These are phyloP conservation scores for Littorina saxatilis DNA, from an alignment of 1,140 invertebrate genomes.

Conservation along the genomic window DNA sequence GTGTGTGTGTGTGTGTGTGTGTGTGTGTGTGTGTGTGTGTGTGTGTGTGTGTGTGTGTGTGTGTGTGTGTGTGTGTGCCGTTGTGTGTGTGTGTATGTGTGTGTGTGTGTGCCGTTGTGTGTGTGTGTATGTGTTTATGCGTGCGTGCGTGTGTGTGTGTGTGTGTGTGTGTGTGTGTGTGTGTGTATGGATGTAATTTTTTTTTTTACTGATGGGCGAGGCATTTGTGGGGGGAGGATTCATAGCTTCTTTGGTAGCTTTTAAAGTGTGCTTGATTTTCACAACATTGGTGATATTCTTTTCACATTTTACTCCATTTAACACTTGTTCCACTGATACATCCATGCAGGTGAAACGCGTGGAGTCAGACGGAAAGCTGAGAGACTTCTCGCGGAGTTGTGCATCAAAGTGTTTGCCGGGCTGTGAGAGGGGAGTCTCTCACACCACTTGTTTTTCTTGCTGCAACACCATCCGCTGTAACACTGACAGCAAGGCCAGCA, in stretches of 20 bases:
- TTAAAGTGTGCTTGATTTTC: too few relatives aligned
- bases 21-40: constrained; percentile 17
- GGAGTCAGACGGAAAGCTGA: constrained; percentile 13
- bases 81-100: constrained; percentile 17
- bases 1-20: background rate
- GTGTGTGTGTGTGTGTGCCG: background rate
- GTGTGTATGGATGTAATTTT: too few relatives aligned
- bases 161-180: too few relatives aligned
- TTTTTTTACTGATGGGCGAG: too few relatives aligned
- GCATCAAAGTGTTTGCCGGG: background rate
- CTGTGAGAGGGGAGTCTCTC: background rate
- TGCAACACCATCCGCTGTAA: constrained; percentile 34
- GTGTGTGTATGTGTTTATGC: too few relatives aligned
- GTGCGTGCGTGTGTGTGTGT: too few relatives aligned
- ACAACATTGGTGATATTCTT: too few relatives aligned
- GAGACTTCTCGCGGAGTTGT: constrained; percentile 9
- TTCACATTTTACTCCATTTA: too few relatives aligned
- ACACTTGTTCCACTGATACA: too few relatives aligned
- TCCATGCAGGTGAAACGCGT: constrained; percentile 10
- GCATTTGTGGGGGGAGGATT: too few relatives aligned
- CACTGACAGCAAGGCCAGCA: constrained; percentile 3
- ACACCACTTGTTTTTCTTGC: constrained; percentile 7
- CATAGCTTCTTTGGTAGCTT: too few relatives aligned
- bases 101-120: too few relatives aligned
- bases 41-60: constrained; percentile 8